A percentile compares a stretch with the other conserved stretches of the same genome.
These are phyloP conservation scores for Corythucha ciliata DNA, from an alignment of 2,888 invertebrate species.

Conservation along the genomic window DNA sequence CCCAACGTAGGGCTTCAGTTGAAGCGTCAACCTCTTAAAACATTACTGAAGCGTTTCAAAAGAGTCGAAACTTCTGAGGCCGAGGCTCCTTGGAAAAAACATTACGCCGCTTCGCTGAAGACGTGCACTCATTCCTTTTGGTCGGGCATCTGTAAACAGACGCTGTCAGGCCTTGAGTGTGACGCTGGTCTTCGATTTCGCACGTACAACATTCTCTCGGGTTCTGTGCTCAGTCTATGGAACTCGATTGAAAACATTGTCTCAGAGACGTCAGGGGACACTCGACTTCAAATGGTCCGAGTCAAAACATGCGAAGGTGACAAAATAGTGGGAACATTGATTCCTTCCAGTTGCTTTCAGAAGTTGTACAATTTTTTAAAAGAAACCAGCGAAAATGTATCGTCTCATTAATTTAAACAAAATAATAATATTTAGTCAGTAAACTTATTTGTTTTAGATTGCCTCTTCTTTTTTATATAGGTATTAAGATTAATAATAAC, in stretches of 20 bases:
- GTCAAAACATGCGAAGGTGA: slow-evolving; percentile 24
- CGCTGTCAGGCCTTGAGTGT: slow-evolving; percentile 12
- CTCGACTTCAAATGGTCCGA: slow-evolving; percentile 25
- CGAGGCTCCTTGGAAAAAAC: slow-evolving; percentile 18
- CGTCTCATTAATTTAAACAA: not conserved
- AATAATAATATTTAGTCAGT: not conserved
- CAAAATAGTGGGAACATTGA: slow-evolving; percentile 50
- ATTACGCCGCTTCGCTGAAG: slow-evolving; percentile 19
- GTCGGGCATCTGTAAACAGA: slow-evolving; percentile 23
- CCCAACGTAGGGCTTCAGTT: slow-evolving; percentile 81
- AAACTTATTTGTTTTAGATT: too few relatives aligned
- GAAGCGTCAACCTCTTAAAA: slow-evolving; percentile 72
- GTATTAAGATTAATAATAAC: too few relatives aligned
- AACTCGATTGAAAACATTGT: slow-evolving; percentile 22
- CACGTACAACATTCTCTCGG: slow-evolving; percentile 26
- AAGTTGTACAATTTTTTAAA: slow-evolving; percentile 42
- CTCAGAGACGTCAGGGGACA: not conserved
- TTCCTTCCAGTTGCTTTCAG: slow-evolving; percentile 81
- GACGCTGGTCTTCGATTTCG: slow-evolving; percentile 23
- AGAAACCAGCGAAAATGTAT: slow-evolving; percentile 1
- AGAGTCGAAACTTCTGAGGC: slow-evolving; percentile 46
- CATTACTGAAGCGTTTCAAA: slow-evolving; percentile 87
- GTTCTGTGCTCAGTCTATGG: slow-evolving; percentile 26
- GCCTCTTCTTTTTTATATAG: too few relatives aligned
- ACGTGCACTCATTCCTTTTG: slow-evolving; percentile 27